Conservation (phyloP, 2,113 vertebrate species). For the Rostratula benghalensis region DNA sequence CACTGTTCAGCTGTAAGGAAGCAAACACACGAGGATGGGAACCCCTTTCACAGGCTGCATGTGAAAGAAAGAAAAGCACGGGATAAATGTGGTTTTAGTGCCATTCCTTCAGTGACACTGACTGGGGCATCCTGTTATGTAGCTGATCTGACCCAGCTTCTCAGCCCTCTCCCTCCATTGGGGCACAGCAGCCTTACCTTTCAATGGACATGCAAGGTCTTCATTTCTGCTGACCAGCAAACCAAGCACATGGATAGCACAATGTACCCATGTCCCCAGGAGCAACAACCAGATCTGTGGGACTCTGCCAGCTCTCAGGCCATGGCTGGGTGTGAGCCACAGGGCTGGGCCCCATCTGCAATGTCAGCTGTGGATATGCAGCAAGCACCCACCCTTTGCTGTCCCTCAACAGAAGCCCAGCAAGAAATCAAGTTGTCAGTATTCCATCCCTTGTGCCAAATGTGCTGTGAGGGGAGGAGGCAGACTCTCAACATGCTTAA, state of each 20-base stretch:
- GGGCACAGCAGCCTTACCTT: neutral
- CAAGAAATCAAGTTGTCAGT: neutral
- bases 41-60: neutral
- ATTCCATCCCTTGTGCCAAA: neutral
- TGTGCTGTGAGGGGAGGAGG: rapidly evolving
- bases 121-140: neutral
- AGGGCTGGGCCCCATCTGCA: neutral
- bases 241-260: neutral
- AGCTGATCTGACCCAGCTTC: neutral
- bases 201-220: neutral
- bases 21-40: neutral
- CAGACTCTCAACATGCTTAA: neutral
- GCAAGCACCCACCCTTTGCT: neutral
- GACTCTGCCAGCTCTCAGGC: rapidly evolving
- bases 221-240: neutral
- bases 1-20: neutral
- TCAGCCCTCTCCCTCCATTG: neutral
- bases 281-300: neutral
- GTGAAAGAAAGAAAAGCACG: neutral
- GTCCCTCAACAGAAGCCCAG: neutral
- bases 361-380: neutral
- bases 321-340: neutral
- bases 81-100: neutral
- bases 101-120: neutral
- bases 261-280: neutral